Conservation (phyloP, 2,797 vertebrate species). For the Schizopygopsis malacanthus region DNA sequence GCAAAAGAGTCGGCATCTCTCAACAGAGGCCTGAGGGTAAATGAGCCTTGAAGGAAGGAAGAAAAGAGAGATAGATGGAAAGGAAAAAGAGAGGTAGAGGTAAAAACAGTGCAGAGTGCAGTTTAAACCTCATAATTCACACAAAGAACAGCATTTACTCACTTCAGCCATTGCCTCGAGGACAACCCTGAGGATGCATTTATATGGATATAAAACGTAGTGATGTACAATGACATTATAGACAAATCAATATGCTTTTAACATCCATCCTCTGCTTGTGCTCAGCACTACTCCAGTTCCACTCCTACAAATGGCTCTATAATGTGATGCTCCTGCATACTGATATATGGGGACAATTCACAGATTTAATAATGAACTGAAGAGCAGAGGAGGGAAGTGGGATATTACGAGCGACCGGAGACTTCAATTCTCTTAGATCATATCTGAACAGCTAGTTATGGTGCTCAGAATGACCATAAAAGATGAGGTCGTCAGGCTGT, state of each 20-base stretch:
- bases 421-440: constrained; percentile 76
- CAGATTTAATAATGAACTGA: constrained; percentile 84
- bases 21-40: constrained; percentile 63
- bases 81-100: constrained; percentile 62
- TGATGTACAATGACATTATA: constrained; percentile 81
- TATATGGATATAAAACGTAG: constrained; percentile 79
- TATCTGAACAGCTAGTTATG: constrained; percentile 79
- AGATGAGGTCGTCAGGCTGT: constrained; percentile 60
- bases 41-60: constrained; percentile 60
- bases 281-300: constrained; percentile 69
- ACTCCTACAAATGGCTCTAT: constrained; percentile 79
- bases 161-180: constrained; percentile 13
- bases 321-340: constrained; percentile 74
- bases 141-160: constrained; percentile 78
- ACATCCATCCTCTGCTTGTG: constrained; percentile 76
- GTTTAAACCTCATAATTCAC: constrained; percentile 78
- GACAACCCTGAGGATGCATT: constrained; percentile 72
- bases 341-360: constrained; percentile 83
- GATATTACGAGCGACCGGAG: constrained; percentile 73
- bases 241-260: constrained; percentile 86
- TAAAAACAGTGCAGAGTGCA: constrained; percentile 67
- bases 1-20: constrained; percentile 61
- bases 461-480: constrained; percentile 75
- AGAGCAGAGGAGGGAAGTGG: constrained; percentile 51
- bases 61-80: constrained; percentile 52